Percentiles rank a stretch among this genome's conserved stretches.
Evolutionary conservation across 2,888 invertebrate genomes (phyloP).

Genomic region (Drosophila anomalipes): DNA sequence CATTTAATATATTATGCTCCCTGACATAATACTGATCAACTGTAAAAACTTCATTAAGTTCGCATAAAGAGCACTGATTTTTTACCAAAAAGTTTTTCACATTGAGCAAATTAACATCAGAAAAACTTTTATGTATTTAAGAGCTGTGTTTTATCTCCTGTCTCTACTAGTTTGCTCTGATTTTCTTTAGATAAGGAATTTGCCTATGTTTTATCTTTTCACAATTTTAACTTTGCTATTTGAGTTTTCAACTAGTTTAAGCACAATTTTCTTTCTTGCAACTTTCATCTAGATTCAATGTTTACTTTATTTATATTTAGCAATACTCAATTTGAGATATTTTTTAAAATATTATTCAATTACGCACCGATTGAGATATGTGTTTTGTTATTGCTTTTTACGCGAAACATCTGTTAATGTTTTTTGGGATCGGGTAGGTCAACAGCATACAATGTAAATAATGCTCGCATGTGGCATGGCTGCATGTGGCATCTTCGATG

Average conservation of each 20-base stretch:
- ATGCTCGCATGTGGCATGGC: slow-evolving; percentile 34
- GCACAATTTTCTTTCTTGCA: not conserved
- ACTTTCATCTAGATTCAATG: not conserved
- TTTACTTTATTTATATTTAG: not conserved
- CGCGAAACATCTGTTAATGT: slow-evolving; percentile 19
- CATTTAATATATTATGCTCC: not conserved
- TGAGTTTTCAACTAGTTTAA: not conserved
- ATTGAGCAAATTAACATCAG: not conserved
- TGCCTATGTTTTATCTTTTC: not conserved
- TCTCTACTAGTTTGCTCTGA: not conserved
- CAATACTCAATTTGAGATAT: not conserved
- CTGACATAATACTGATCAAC: not conserved
- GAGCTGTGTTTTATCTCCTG: not conserved
- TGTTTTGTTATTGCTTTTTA: not conserved
- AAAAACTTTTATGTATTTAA: not conserved
- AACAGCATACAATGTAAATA: slow-evolving; percentile 30
- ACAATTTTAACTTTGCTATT: not conserved
- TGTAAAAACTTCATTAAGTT: fast-evolving
- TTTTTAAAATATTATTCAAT: not conserved
- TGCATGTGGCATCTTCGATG: slow-evolving; percentile 35
- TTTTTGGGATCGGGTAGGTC: slow-evolving; percentile 35
- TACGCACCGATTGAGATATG: not conserved
- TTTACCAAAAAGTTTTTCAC: not conserved
- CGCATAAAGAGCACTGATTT: not conserved
- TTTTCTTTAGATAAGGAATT: not conserved